These are phyloP conservation scores for Lingula anatina DNA, from an alignment of 2,888 invertebrate genomes.

Conservation along the genomic window DNA sequence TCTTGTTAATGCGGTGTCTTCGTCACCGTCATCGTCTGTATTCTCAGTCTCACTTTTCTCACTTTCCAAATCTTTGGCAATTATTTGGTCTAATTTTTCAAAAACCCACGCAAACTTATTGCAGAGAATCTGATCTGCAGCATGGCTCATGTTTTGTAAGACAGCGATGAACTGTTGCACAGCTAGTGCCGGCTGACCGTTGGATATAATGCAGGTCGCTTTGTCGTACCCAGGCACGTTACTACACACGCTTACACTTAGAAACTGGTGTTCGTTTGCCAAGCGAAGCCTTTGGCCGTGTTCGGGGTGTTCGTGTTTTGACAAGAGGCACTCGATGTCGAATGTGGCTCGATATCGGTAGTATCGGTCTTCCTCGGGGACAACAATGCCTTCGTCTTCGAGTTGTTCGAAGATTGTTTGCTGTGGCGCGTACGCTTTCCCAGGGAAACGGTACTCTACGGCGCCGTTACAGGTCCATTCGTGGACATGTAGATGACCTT, in stretches of 20 bases:
- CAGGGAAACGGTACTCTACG: neutral
- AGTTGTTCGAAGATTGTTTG: slow-evolving; percentile 1
- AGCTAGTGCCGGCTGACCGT: neutral
- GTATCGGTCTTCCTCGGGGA: neutral
- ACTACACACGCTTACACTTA: neutral
- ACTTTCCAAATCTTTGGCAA: neutral
- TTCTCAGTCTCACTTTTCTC: neutral
- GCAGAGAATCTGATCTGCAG: neutral
- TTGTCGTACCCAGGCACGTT: neutral
- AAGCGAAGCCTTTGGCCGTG: neutral
- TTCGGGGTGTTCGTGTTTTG: neutral
- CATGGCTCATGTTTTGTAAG: neutral
- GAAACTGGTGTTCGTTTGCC: neutral
- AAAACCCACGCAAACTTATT: slow-evolving; percentile 1
- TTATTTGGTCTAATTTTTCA: neutral
- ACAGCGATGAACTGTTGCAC: neutral
- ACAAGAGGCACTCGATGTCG: neutral
- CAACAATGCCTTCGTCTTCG: neutral
- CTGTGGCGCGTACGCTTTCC: neutral
- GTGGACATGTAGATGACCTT: too few relatives aligned
- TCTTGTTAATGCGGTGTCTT: neutral
- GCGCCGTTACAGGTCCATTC: too few relatives aligned
- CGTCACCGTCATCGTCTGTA: neutral
- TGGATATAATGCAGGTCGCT: neutral
- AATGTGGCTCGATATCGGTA: neutral